phyloP scores from a whole-genome alignment of 2,113 vertebrate genomes.

The Muntiacus reevesi region DNA sequence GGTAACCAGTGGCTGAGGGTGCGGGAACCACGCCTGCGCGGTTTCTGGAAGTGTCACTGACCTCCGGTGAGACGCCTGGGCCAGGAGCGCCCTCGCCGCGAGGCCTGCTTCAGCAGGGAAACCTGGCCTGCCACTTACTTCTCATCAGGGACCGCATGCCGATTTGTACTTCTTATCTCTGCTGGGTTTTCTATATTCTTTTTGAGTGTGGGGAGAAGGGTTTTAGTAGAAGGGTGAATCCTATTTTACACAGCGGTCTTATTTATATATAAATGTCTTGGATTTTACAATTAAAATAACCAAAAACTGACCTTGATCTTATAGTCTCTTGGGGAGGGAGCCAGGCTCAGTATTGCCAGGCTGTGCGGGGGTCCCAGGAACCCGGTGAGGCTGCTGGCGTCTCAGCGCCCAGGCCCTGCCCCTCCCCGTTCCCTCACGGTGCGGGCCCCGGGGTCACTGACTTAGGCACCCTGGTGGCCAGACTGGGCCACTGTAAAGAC shows the following conservation, averaged over 20 bases:
- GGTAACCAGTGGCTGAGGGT: conserved; percentile 54
- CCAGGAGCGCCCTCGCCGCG: background rate
- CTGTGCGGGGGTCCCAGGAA: background rate
- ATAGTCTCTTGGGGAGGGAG: background rate
- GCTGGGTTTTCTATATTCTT: conserved; percentile 74
- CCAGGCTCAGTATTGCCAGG: background rate
- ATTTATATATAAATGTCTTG: conserved; percentile 83
- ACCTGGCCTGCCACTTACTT: conserved; percentile 73
- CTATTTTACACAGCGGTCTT: conserved; percentile 77
- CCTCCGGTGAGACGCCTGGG: conserved; percentile 27
- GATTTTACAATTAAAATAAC: conserved; percentile 82
- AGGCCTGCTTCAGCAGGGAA: conserved; percentile 59
- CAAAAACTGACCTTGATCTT: conserved; percentile 36
- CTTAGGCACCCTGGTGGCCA: background rate
- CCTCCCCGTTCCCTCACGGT: rapidly evolving
- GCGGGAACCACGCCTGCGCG: background rate
- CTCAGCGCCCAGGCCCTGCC: rapidly evolving
- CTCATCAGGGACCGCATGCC: conserved; percentile 72
- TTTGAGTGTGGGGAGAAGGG: conserved; percentile 71
- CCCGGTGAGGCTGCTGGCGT: background rate
- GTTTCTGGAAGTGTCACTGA: conserved; percentile 42
- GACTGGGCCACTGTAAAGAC: rapidly evolving
- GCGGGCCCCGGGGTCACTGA: background rate
- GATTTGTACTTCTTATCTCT: conserved; percentile 72
- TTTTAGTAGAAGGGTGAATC: conserved; percentile 74